phyloP scores from a whole-genome alignment of 2,113 vertebrate genomes.

The Pithys albifrons region DNA sequence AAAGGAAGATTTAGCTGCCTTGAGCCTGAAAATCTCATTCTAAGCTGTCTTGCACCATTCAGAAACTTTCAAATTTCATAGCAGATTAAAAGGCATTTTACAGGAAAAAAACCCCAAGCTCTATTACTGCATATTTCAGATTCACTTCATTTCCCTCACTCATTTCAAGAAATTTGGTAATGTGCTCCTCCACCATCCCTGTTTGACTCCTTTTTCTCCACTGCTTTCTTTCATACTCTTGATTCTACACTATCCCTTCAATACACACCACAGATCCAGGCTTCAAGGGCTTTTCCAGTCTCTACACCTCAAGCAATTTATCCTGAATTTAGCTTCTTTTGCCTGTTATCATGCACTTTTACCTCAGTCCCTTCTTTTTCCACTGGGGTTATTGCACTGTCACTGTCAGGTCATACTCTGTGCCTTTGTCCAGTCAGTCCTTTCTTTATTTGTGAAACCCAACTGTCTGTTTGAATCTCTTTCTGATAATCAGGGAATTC shows the following conservation, averaged over 20 bases:
- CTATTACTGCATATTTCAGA: not conserved
- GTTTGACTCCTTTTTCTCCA: not conserved
- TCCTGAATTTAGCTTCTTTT: not conserved
- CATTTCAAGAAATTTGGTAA: not conserved
- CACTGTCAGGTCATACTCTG: not conserved
- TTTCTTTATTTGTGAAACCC: not conserved
- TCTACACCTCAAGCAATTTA: not conserved
- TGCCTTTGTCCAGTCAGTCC: not conserved
- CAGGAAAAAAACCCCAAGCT: not conserved
- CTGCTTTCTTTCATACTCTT: not conserved
- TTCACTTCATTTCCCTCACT: not conserved
- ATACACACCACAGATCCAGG: not conserved
- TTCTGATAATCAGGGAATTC: not conserved
- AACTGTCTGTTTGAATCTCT: not conserved
- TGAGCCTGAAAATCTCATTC: not conserved
- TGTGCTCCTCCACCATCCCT: not conserved
- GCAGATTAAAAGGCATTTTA: not conserved
- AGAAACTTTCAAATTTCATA: not conserved
- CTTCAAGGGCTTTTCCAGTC: not conserved
- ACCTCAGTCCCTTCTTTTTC: not conserved
- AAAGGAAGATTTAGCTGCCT: not conserved
- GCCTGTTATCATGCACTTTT: rapidly evolving
- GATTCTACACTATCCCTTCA: not conserved
- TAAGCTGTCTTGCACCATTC: not conserved
- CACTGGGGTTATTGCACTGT: not conserved